phyloP scores from a whole-genome alignment of 2,113 vertebrate genomes.

The Turnix velox region DNA sequence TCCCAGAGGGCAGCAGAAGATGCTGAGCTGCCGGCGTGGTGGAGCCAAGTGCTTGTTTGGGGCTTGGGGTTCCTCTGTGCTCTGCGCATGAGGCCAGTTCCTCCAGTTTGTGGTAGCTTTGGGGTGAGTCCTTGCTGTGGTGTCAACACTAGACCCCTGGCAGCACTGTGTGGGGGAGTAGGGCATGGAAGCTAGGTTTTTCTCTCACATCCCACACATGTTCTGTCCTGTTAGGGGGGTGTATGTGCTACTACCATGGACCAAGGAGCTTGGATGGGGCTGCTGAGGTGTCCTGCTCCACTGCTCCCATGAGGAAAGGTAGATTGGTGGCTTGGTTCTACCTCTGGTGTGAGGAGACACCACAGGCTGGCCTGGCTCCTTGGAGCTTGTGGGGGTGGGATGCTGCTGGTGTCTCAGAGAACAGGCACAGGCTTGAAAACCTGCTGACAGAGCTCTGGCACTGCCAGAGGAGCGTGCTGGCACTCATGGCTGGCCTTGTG shows the following conservation, averaged over 20 bases:
- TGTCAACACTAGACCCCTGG: fast-evolving
- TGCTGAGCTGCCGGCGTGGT: neutral
- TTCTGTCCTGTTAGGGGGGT: neutral
- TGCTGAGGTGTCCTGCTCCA: neutral
- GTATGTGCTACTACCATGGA: fast-evolving
- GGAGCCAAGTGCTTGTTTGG: neutral
- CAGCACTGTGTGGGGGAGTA: fast-evolving
- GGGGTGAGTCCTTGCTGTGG: neutral
- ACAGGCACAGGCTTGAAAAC: neutral
- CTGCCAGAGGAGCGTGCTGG: neutral
- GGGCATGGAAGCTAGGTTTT: neutral
- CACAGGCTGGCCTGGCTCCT: neutral
- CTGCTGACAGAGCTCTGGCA: neutral
- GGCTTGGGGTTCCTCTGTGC: neutral
- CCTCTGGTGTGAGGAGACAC: neutral
- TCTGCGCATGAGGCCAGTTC: fast-evolving
- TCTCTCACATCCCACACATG: neutral
- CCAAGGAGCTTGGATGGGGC: neutral
- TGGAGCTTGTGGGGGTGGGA: neutral
- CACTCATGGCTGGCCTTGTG: neutral
- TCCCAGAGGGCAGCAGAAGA: neutral
- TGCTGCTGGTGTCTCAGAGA: neutral
- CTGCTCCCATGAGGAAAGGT: fast-evolving
- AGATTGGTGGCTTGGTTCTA: neutral
- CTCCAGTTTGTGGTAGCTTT: fast-evolving